Evolutionary conservation across 2,797 vertebrate species (phyloP), one percentile per base, ranked within the genome.

Genomic region (Fistularia tabacaria): DNA sequence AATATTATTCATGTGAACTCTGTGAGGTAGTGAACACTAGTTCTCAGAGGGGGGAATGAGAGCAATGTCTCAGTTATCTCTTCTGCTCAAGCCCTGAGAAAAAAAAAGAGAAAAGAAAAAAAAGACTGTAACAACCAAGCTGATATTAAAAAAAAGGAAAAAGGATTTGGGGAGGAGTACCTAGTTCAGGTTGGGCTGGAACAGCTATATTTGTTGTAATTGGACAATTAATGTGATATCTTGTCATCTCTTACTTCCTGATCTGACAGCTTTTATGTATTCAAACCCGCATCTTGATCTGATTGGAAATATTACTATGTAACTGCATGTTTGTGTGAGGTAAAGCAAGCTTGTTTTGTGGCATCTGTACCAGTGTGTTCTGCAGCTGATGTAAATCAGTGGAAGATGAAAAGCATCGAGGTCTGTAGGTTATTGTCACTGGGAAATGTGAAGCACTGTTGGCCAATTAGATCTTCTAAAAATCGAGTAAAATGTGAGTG

Each of bases 1-100:
- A 82, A 83, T 78, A 79, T 79, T 82, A 82, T 87, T 88, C 80
- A 74, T 82, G 82, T 79, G 84, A 85, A 82, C 82, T 77, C 73
- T 61, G 74, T 69, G 81, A 85, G 83, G 80, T 84, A 57, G 72
- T 64, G 77, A 83, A 76, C 62, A 65, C 67, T 58, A 50, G 63
- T 66, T 80, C 74, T 85, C 77, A 64, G 66, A 67, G 81, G 73
- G 83, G 72, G 77, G 73, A 82, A 77, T 56, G 56, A 55, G 59
- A 77, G 65, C 66, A 54, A 73, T 82, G 79, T 82, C 77, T 87
- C 79, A 74, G 73, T 85, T 81, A 79, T 80, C 75, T 70, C 41
- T 41, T 25, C 56, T 53, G 68, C 71, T 78, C 71, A 66, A 77
- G 48, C 68, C 52, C 62, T 46, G 51, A 61, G 38, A 59, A 56